Base-by-base conservation (phyloP, 2,113 vertebrate genomes). In the Centrocercus urophasianus region DNA sequence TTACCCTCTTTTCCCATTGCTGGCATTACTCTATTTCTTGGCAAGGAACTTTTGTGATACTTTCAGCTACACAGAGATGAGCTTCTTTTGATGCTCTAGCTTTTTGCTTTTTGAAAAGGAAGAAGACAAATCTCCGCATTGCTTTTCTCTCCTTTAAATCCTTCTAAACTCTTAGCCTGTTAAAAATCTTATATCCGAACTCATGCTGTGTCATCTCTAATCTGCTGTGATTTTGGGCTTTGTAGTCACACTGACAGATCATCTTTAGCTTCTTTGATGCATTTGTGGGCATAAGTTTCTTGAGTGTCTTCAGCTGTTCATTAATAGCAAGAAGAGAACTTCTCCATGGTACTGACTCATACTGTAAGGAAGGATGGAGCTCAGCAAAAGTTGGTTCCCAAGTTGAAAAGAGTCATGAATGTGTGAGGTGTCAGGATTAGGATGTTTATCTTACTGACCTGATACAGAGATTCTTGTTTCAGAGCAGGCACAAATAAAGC, bases 231-330 rank as follows among this genome's bases (percentile, higher is more conserved):
- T 90, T 3, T 56, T 52, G 27, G 64, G 11, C 42, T 83, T 76
- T 83, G 50, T 59, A 88, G 69, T 67, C 47, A 64, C 47, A 27
- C 16, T 60, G 77, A 14, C 32, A 90, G 34, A 88, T 24, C 40
- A 73, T 63, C 72, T 63, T 38, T 1, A 83, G 8, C 11, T 60
- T 65, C 56, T 90, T 78, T 45, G 61, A n/a, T 78, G 3, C 52
- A 66, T 81, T 75, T 90, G 59, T 69, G 80, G 83, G 27, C 79
- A 69, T 50, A 76, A 86, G 59, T 56, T 92, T 86, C 83, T 82
- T 64, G 43, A 90, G 66, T 87, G 73, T 63, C 90, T 94, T 96
- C 95, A 95, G 89, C 71, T 96, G 73, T 28, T 86, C 57, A 60
- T 6, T 81, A 60, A 71, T 9, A 65, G 38, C 19, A 60, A 89